Base-by-base conservation (phyloP, 2,797 vertebrate genomes). In the Sebastes minor region DNA sequence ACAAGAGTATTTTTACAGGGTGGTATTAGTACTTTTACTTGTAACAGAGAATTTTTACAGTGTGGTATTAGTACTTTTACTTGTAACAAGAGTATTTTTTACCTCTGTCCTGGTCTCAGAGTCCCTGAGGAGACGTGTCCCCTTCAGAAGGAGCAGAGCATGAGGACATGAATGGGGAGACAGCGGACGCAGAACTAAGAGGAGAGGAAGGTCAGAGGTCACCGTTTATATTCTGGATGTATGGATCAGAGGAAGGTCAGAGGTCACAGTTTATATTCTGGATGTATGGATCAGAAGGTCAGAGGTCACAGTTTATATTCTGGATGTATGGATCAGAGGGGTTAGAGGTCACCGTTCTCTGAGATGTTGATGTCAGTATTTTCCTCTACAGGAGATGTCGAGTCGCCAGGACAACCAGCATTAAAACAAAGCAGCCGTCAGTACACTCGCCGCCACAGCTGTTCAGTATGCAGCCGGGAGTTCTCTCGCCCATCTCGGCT, bases 401-500 rank as follows among this genome's bases (percentile, higher is more conserved):
- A 9, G 23, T 46, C 3, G 42, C 42, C 42, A 16, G 42, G 6
- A 46, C 42, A 46, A 46, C 42, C 25, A 27, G 16, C 64, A 8
- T 2, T 6, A 2, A 63, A 56, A 7, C 69, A 4, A 0, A 8
- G 20, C 13, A 11, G 25, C 59, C 12, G n/a, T 4, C 55, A 3
- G 46, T 6, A 70, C 0, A 74, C 68, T 33, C 52, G 52, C 1
- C 49, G 53, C 2, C 89, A 91, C 79, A 7, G 28, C 42, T 92
- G 91, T 8, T 46, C 77, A 0, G n/a, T 83, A 0, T 92, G 91
- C 14, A 22, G 74, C 33, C 63, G 81, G 8, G 82, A 76, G 49
- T 92, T 92, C 12, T 52, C 78, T 0, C 67, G 85, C 3, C 88
- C 86, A 13, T 88, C 86, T 8, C 90, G 84, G 2, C 81, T 92